Conservation (phyloP, 2,797 vertebrate genomes). For the Malacoraja senta region DNA sequence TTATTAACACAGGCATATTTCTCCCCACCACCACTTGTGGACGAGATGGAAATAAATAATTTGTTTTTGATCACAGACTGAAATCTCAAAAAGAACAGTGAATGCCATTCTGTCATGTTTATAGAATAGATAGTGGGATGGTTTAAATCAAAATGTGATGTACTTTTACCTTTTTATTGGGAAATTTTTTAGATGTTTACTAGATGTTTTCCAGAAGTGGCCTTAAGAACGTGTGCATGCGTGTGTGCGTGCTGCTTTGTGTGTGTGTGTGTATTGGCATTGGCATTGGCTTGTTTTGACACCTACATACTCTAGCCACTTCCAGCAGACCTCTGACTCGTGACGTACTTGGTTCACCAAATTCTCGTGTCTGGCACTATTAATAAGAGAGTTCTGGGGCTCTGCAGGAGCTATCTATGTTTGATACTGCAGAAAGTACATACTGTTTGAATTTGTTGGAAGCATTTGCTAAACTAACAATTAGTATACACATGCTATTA, state of each 20-base stretch:
- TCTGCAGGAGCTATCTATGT: not conserved
- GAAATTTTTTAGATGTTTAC: not conserved
- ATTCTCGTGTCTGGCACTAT: not conserved
- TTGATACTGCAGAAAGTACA: not conserved
- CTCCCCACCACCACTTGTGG: not conserved
- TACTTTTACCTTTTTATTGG: not conserved
- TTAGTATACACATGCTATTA: not conserved
- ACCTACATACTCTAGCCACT: not conserved
- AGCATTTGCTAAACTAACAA: not conserved
- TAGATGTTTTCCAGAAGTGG: not conserved
- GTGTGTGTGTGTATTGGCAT: too few species aligned
- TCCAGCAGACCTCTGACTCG: not conserved
- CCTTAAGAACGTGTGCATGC: not conserved
- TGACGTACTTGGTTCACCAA: not conserved
- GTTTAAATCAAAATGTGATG: not conserved
- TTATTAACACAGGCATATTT: not conserved
- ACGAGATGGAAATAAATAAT: not conserved
- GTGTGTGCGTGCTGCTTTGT: not conserved
- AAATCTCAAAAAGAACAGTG: not conserved
- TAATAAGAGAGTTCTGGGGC: not conserved
- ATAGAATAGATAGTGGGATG: not conserved
- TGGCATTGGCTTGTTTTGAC: too few species aligned
- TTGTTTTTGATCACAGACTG: not conserved
- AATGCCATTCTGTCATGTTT: too few species aligned
- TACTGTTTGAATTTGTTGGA: not conserved